phyloP scores from a whole-genome alignment of 2,113 vertebrate genomes.

The Loxodonta africana region DNA sequence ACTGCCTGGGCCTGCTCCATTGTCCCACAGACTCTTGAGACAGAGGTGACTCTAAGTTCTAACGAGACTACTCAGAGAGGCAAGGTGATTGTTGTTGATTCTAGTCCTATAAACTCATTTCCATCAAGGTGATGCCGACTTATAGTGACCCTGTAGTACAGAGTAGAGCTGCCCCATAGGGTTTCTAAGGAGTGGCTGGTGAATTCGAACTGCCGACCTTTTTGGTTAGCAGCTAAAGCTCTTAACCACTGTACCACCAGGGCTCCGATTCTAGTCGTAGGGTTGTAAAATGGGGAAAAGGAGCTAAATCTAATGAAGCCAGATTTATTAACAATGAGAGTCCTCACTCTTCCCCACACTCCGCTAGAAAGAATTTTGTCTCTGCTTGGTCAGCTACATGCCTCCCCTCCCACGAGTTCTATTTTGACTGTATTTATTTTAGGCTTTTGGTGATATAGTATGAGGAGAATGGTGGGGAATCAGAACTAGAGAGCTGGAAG shows the following conservation, averaged over 20 bases:
- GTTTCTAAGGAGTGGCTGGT: too few relatives aligned
- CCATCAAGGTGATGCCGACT: too few relatives aligned
- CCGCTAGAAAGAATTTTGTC: neutral
- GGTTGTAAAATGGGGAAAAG: neutral
- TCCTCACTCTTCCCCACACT: neutral
- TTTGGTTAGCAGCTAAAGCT: too few relatives aligned
- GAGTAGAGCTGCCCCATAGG: too few relatives aligned
- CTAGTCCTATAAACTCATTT: too few relatives aligned
- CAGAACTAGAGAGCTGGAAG: neutral
- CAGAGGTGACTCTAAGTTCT: conserved; percentile 83
- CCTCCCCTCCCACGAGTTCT: neutral
- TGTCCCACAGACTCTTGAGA: conserved; percentile 56
- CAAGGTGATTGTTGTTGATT: conserved; percentile 65
- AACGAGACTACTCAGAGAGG: conserved; percentile 65
- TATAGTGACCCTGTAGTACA: too few relatives aligned
- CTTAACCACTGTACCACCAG: too few relatives aligned
- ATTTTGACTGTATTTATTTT: neutral
- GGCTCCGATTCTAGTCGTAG: neutral
- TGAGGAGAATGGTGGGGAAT: neutral
- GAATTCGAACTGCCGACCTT: too few relatives aligned
- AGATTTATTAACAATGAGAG: neutral
- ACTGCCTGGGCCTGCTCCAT: neutral
- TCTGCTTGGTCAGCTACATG: neutral
- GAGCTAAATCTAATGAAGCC: neutral
- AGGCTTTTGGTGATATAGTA: neutral